Evolutionary conservation across 2,113 vertebrate genomes (phyloP).

Genomic region (Falcunculus frontatus): DNA sequence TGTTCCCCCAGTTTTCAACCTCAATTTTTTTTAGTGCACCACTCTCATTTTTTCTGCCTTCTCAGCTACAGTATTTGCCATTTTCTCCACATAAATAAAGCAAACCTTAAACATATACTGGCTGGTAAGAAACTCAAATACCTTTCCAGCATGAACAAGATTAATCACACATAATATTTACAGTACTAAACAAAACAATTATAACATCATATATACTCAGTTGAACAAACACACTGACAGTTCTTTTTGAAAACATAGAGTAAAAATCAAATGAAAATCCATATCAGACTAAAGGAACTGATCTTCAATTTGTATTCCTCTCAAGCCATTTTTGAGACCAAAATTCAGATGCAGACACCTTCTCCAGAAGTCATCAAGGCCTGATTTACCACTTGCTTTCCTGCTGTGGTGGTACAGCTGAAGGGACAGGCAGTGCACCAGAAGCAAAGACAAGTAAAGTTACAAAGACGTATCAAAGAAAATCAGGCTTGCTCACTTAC

Average conservation of each 20-base stretch:
- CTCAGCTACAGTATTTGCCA: neutral
- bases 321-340: neutral
- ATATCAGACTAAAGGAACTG: neutral
- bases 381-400: neutral
- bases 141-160: slow-evolving; percentile 4
- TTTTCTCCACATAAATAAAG: slow-evolving; percentile 38
- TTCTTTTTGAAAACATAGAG: slow-evolving; percentile 17
- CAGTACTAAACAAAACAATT: slow-evolving; percentile 59
- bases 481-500: neutral
- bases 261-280: neutral
- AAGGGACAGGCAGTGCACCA: neutral
- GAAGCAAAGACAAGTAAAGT: neutral
- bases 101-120: slow-evolving; percentile 35
- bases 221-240: slow-evolving; percentile 49
- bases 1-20: neutral
- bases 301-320: slow-evolving; percentile 15
- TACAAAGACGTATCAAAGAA: neutral
- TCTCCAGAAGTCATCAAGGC: neutral
- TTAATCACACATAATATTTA: slow-evolving; percentile 45
- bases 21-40: neutral
- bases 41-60: neutral
- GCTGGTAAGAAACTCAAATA: neutral
- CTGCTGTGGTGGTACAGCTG: neutral
- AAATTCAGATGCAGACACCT: neutral
- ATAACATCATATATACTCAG: slow-evolving; percentile 53